Base-by-base conservation (phyloP, 2,113 vertebrate genomes). In the Aramus guarauna region DNA sequence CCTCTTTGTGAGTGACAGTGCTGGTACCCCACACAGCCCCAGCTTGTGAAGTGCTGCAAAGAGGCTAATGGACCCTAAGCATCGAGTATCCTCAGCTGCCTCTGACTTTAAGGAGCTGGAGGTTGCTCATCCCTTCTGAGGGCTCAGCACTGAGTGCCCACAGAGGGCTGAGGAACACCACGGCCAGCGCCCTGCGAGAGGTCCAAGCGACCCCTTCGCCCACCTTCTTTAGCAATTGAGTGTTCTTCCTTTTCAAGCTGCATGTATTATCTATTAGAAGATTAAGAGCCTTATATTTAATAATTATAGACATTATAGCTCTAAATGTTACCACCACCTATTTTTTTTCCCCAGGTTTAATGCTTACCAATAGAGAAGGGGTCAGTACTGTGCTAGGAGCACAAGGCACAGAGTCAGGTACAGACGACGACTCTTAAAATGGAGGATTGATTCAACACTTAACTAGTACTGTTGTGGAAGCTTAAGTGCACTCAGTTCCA, bases 111-210 rank as follows among this genome's bases (percentile, higher is more conserved):
- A n/a, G 5, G 24, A 29, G 69, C 71, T 5, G 74, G 32, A 72
- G 34, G 34, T 6, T 26, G 34, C 77, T 37, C 34, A 14, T 37
- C 64, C n/a, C 71, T 5, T 2, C 26, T 0, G 7, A 18, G 56
- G 52, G 32, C 32, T n/a, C 48, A 10, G 43, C 39, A 16, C 15
- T 22, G 60, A 17, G 43, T 7, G 18, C 3, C 53, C 34, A 29
- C 2, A 0, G 23, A 66, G 32, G 53, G 24, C 53, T 1, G 9
- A 6, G 52, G 20, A 3, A 5, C 17, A 7, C 9, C 73, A 2
- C 5, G 6, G 78, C 22, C 74, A 2, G 30, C 7, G 0, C 7
- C 34, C 4, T 1, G 6, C 1, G 1, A 19, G 30, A 26, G 67
- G 37, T 29, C 83, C 5, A 20, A 36, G 39, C 2, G 0, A 15